A percentile compares a stretch with the other conserved stretches of the same genome.
Evolutionary conservation across 2,888 invertebrate genomes (phyloP).

Genomic region (Drosophila austrosaltans): DNA sequence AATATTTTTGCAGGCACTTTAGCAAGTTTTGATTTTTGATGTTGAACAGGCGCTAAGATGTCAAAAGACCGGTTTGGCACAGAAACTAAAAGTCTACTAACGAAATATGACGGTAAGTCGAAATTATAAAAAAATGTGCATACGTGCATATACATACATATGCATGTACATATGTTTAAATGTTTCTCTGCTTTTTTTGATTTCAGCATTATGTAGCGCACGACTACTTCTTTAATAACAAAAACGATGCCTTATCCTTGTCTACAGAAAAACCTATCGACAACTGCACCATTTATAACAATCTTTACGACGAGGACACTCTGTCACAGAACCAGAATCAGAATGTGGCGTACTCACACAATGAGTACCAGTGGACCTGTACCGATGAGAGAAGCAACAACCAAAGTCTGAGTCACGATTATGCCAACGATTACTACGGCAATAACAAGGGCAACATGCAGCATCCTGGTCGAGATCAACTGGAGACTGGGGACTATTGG

Average conservation of each 20-base stretch:
- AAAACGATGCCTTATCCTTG: slow-evolving; percentile 88
- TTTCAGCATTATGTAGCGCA: slow-evolving; percentile 79
- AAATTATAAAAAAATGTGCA: not conserved
- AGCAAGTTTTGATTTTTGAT: slow-evolving; percentile 8
- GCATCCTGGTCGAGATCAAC: not conserved
- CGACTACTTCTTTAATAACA: slow-evolving; percentile 80
- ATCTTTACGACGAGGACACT: slow-evolving; percentile 54
- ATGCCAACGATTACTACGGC: slow-evolving; percentile 38
- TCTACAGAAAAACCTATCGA: slow-evolving; percentile 88
- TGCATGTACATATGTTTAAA: not conserved
- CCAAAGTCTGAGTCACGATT: slow-evolving; percentile 42
- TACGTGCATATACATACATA: no score
- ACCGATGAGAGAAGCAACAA: slow-evolving; percentile 73
- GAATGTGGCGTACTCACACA: slow-evolving; percentile 26
- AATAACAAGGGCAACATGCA: slow-evolving; percentile 9
- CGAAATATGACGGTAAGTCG: slow-evolving; percentile 32
- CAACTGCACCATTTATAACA: slow-evolving; percentile 67
- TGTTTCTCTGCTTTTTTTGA: not conserved
- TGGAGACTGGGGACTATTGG: slow-evolving; percentile 51
- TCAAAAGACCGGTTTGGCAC: slow-evolving; percentile 5
- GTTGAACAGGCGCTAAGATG: slow-evolving; percentile 27
- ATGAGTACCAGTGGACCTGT: slow-evolving; percentile 53
- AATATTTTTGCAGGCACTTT: slow-evolving; percentile 8
- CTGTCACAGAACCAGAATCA: slow-evolving; percentile 16
- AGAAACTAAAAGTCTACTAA: slow-evolving; percentile 6